Percentiles rank a stretch among this genome's conserved stretches.
phyloP scores from a whole-genome alignment of 2,888 invertebrate genomes.

The Protula sp. region DNA sequence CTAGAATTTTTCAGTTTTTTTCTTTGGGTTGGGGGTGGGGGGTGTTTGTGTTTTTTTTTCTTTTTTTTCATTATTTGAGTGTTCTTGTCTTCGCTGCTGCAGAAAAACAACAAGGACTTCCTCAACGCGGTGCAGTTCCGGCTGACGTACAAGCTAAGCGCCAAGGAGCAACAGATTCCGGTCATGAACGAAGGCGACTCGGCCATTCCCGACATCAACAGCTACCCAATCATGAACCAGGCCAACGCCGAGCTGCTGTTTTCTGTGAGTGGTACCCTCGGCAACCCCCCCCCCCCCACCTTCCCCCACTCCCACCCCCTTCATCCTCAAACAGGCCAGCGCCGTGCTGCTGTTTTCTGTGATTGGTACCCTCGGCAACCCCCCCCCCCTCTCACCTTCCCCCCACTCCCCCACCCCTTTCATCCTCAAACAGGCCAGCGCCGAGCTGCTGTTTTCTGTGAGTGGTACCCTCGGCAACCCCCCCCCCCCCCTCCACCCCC shows the following conservation, averaged over 20 bases:
- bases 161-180: constrained; percentile 50
- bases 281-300: no score
- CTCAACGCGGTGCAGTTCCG: constrained; percentile 61
- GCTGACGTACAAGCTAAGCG: constrained; percentile 73
- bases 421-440: constrained; percentile 80
- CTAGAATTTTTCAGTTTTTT: no score
- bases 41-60: no score
- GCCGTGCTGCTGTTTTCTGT: constrained; percentile 67
- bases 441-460: constrained; percentile 65
- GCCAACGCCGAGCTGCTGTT: constrained; percentile 75
- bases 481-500: no score
- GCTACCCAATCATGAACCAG: constrained; percentile 82
- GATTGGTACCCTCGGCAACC: no score
- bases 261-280: constrained; percentile 26
- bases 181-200: constrained; percentile 24
- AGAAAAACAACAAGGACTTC: constrained; percentile 52
- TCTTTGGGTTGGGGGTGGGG: no score
- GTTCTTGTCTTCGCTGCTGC: no score
- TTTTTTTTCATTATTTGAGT: no score
- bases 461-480: no score
- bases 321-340: constrained; percentile 81
- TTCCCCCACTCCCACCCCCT: no score
- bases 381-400: no score
- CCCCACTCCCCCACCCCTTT: constrained; percentile 75
- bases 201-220: constrained; percentile 66